phyloP scores from a whole-genome alignment of 2,797 vertebrate species.

The Diplodus puntazzo region DNA sequence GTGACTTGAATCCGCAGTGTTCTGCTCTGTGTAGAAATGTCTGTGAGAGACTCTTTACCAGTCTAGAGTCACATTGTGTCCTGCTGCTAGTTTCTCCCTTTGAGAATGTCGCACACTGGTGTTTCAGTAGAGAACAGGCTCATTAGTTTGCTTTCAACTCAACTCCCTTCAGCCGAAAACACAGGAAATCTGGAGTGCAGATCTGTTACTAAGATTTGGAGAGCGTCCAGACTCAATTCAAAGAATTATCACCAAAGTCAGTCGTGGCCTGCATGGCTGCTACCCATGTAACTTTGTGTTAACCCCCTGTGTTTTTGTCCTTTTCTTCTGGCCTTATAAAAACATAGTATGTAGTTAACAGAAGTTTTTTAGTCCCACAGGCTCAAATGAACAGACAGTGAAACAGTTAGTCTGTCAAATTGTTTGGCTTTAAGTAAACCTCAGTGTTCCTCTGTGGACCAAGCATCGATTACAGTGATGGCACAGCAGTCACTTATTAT shows the following conservation, averaged over 20 bases:
- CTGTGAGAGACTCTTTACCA: not conserved
- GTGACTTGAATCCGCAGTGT: too few relatives aligned
- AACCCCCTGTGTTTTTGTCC: not conserved
- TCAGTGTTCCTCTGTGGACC: too few relatives aligned
- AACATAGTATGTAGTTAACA: too few relatives aligned
- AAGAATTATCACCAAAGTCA: not conserved
- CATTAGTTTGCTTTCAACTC: slow-evolving; percentile 26
- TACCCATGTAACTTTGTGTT: not conserved
- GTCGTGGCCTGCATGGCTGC: not conserved
- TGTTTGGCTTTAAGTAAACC: too few relatives aligned
- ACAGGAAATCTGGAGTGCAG: not conserved
- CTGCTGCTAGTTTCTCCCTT: slow-evolving; percentile 13
- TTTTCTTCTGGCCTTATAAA: too few relatives aligned
- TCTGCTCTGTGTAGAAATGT: not conserved
- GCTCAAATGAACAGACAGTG: too few relatives aligned
- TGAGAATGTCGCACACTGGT: slow-evolving; percentile 59
- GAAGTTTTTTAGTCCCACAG: too few relatives aligned
- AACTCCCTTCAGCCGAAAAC: not conserved
- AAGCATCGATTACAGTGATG: too few relatives aligned
- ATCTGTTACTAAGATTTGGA: not conserved
- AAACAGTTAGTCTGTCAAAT: too few relatives aligned
- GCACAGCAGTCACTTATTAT: too few relatives aligned
- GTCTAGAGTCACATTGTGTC: slow-evolving; percentile 1
- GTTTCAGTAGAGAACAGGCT: slow-evolving; percentile 31
- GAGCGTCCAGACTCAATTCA: not conserved